phyloP scores from a whole-genome alignment of 2,888 invertebrate species.

The Agrotis segetum region DNA sequence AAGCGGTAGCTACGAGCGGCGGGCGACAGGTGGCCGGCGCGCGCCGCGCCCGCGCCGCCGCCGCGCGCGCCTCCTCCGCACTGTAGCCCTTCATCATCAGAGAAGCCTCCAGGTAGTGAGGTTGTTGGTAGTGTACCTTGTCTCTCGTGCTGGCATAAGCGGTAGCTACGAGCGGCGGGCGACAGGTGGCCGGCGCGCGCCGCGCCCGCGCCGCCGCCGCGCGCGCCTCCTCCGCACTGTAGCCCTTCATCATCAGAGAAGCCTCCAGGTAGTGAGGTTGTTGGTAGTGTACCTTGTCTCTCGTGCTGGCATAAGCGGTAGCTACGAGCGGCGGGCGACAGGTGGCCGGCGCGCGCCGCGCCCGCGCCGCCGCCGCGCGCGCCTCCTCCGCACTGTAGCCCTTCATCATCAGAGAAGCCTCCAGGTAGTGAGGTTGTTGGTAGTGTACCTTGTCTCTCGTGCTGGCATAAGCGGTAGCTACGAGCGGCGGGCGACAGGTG shows the following conservation, averaged over 20 bases:
- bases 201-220: conserved; percentile 80
- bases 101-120: conserved; percentile 95
- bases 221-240: conserved; percentile 89
- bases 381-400: conserved; percentile 91
- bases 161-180: conserved; percentile 89
- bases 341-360: conserved; percentile 72
- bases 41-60: conserved; percentile 77
- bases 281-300: too few species aligned
- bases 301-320: conserved; percentile 90
- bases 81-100: conserved; percentile 95
- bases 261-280: conserved; percentile 93
- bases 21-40: conserved; percentile 82
- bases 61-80: conserved; percentile 88
- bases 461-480: conserved; percentile 89
- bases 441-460: conserved; percentile 86
- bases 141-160: conserved; percentile 89
- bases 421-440: conserved; percentile 92
- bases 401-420: conserved; percentile 98
- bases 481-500: conserved; percentile 85
- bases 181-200: conserved; percentile 76
- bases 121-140: too few species aligned
- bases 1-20: conserved; percentile 89
- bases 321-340: conserved; percentile 87
- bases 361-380: conserved; percentile 83
- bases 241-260: conserved; percentile 97